These are phyloP conservation scores for Physella acuta DNA, from an alignment of 1,140 invertebrate genomes.

Conservation along the genomic window DNA sequence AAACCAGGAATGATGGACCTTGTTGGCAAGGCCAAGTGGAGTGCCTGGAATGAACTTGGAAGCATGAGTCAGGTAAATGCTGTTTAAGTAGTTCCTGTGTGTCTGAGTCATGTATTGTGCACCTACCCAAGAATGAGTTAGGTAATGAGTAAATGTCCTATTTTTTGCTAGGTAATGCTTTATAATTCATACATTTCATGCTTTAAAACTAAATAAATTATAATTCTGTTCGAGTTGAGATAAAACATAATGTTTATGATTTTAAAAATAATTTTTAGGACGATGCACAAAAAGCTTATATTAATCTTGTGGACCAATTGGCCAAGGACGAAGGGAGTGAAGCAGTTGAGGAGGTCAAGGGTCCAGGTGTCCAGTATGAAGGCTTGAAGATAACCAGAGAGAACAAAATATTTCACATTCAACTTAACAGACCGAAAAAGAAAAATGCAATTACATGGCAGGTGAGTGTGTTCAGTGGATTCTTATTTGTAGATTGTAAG, in stretches of 20 bases:
- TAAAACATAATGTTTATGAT: not conserved
- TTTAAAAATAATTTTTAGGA: conserved; percentile 33
- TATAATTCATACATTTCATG: not conserved
- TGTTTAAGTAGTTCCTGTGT: too few relatives aligned
- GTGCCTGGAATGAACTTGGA: conserved; percentile 66
- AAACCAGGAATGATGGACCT: conserved; percentile 69
- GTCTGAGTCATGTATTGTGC: too few relatives aligned
- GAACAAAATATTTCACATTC: conserved; percentile 68
- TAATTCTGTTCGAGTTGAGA: not conserved
- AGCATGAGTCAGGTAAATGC: conserved; percentile 59
- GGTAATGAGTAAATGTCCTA: too few relatives aligned
- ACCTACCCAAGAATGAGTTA: too few relatives aligned
- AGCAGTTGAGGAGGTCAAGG: not conserved
- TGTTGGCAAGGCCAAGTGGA: conserved; percentile 68
- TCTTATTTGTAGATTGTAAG: too few relatives aligned
- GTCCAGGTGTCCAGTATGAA: conserved; percentile 40
- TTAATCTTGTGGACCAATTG: conserved; percentile 36
- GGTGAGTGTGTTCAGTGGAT: too few relatives aligned
- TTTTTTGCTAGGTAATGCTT: too few relatives aligned
- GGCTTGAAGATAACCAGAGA: conserved; percentile 46
- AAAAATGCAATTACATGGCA: conserved; percentile 76
- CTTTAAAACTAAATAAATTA: not conserved
- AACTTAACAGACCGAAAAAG: conserved; percentile 66
- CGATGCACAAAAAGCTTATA: conserved; percentile 44
- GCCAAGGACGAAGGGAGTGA: conserved; percentile 29